Percentiles rank a stretch among this genome's conserved stretches.
Evolutionary conservation across 2,113 vertebrate species (phyloP).

Genomic region (Ia io): DNA sequence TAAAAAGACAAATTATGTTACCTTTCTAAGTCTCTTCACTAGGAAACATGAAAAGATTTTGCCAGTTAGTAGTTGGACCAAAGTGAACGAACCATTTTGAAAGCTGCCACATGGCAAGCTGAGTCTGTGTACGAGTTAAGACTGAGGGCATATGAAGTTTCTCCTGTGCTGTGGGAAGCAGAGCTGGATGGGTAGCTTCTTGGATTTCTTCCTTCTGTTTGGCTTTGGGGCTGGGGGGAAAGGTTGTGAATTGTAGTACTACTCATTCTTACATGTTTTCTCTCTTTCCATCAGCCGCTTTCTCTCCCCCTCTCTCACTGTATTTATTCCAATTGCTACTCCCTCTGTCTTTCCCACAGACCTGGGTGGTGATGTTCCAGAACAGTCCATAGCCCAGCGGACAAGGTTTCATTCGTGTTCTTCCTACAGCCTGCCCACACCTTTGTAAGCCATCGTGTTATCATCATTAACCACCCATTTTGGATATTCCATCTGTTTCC

Average conservation of each 20-base stretch:
- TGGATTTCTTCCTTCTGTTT: neutral
- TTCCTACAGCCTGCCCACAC: too few species aligned
- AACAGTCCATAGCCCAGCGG: too few species aligned
- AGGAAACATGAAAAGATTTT: neutral
- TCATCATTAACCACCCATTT: neutral
- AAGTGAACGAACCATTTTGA: neutral
- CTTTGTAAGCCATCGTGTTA: rapidly evolving
- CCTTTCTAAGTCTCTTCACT: neutral
- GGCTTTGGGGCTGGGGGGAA: neutral
- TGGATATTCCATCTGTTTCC: neutral
- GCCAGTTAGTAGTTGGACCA: neutral
- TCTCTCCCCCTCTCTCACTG: neutral
- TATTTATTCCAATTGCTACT: rapidly evolving
- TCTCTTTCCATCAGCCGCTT: neutral
- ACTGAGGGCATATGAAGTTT: rapidly evolving
- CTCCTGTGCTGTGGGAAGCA: too few species aligned
- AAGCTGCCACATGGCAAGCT: rapidly evolving
- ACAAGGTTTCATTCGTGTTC: too few species aligned
- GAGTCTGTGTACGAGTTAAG: neutral
- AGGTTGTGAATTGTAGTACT: neutral
- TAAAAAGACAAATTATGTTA: neutral
- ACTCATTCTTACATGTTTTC: neutral
- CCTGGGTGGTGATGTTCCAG: rapidly evolving
- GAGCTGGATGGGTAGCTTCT: rapidly evolving
- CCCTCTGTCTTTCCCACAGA: neutral